Evolutionary conservation across 2,797 vertebrate genomes (phyloP).

Genomic region (Staurois parvus): DNA sequence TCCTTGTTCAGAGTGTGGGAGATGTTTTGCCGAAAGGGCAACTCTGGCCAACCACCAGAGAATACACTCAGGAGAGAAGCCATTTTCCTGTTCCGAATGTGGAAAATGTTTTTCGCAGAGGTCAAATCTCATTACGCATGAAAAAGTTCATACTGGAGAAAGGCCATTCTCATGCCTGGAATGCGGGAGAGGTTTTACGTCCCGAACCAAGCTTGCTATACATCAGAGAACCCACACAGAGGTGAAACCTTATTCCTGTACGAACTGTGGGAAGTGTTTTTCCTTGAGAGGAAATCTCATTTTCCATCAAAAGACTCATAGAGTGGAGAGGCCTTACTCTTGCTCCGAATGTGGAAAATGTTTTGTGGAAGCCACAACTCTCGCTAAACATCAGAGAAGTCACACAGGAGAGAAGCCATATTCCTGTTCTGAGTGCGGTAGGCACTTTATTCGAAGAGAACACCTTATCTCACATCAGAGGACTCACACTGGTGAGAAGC

Average conservation of each 20-base stretch:
- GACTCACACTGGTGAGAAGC: too few species aligned
- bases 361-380: neutral
- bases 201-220: too few species aligned
- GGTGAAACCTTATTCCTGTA: neutral
- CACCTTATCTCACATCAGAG: too few species aligned
- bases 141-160: too few species aligned
- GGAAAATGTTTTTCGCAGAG: too few species aligned
- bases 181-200: too few species aligned
- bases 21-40: neutral
- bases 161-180: too few species aligned
- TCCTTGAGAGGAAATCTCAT: neutral
- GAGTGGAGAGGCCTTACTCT: neutral
- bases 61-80: neutral
- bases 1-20: neutral
- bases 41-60: neutral
- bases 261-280: neutral
- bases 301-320: neutral
- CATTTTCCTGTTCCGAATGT: neutral
- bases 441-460: neutral
- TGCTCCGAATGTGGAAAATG: neutral
- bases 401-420: neutral
- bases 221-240: neutral
- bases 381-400: neutral
- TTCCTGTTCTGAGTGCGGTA: neutral
- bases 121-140: too few species aligned